A percentile compares a stretch with the other conserved stretches of the same genome.
These are phyloP conservation scores for Pseudomyrmex sp. DNA, from an alignment of 1,140 invertebrate species.

Conservation along the genomic window DNA sequence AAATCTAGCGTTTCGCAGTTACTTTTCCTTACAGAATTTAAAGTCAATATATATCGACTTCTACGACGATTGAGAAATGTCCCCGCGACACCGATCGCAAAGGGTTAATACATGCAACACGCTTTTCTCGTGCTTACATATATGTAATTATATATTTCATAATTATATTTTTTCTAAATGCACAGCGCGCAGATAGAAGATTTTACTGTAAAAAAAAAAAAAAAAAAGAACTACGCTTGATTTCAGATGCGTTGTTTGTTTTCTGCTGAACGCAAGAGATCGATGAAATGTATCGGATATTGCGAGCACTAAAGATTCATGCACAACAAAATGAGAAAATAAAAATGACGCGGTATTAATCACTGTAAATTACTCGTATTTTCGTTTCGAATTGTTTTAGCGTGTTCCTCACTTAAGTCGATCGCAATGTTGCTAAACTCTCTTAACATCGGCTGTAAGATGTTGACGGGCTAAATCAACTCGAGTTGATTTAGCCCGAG, in stretches of 20 bases:
- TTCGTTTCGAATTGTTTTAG: background rate
- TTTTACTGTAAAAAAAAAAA: slow-evolving; percentile 1
- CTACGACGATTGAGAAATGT: too few relatives aligned
- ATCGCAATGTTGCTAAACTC: slow-evolving; percentile 5
- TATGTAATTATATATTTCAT: too few relatives aligned
- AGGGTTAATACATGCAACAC: background rate
- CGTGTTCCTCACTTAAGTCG: background rate
- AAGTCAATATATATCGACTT: too few relatives aligned
- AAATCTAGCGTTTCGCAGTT: too few relatives aligned
- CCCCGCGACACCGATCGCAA: too few relatives aligned
- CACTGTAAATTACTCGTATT: background rate
- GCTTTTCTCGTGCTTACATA: too few relatives aligned
- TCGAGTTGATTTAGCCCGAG: background rate
- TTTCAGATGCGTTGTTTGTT: slow-evolving; percentile 40
- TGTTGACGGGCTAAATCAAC: background rate
- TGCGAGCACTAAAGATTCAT: background rate
- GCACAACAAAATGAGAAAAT: background rate
- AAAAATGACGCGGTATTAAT: background rate
- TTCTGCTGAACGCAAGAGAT: slow-evolving; percentile 10
- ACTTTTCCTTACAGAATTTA: too few relatives aligned
- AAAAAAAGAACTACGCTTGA: background rate
- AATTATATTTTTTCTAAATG: too few relatives aligned
- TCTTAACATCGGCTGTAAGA: slow-evolving; percentile 4
- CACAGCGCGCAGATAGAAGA: too few relatives aligned
- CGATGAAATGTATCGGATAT: background rate